phyloP scores from a whole-genome alignment of 2,888 invertebrate species.

The Toxonevra muliebris region DNA sequence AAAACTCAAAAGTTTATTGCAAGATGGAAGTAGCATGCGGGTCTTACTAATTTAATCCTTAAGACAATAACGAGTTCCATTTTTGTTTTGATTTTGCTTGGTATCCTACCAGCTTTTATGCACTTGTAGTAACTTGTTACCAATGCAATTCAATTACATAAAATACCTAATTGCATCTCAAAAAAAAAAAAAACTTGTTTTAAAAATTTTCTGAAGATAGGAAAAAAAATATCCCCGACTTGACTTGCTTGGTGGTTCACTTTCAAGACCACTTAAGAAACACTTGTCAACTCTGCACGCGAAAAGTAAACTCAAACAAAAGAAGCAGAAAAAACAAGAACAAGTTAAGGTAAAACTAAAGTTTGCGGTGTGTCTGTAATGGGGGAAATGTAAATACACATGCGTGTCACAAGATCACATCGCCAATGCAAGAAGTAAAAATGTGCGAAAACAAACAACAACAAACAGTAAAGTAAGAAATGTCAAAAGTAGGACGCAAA shows the following conservation, averaged over 20 bases:
- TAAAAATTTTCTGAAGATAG: not conserved
- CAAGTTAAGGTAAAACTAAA: too few species aligned
- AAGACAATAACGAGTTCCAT: too few species aligned
- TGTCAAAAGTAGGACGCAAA: constrained; percentile 24
- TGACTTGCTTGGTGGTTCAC: constrained; percentile 10
- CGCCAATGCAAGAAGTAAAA: not conserved
- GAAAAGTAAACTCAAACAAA: constrained; percentile 2
- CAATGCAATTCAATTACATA: too few species aligned
- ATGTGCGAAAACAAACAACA: not conserved
- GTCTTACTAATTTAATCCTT: too few species aligned
- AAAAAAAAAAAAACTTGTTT: too few species aligned
- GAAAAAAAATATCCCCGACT: not conserved
- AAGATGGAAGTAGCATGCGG: too few species aligned
- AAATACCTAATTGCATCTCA: too few species aligned
- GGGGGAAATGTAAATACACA: not conserved
- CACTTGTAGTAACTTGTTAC: not conserved
- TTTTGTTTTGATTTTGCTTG: too few species aligned
- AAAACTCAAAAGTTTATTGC: too few species aligned
- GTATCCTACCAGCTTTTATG: not conserved
- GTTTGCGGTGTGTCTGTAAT: too few species aligned
- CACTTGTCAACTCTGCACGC: not conserved
- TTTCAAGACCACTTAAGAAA: constrained; percentile 16
- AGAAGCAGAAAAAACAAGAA: not conserved
- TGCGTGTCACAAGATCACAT: constrained; percentile 23
- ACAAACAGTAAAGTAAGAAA: constrained; percentile 1